A percentile compares a stretch with the other conserved stretches of the same genome.
phyloP scores from a whole-genome alignment of 2,888 invertebrate genomes.

The Augiades crinisus region DNA sequence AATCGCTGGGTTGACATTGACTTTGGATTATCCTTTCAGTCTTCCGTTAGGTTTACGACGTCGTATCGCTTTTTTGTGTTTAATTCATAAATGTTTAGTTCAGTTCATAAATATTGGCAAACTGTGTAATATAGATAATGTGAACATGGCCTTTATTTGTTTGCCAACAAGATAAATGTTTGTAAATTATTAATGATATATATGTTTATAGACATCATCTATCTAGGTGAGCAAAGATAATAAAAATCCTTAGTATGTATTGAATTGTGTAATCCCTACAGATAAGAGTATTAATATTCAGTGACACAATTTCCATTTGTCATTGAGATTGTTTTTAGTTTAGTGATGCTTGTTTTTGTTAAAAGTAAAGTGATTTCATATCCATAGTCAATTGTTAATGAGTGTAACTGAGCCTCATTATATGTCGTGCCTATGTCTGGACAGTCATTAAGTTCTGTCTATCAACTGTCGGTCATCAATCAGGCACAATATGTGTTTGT shows the following conservation, averaged over 20 bases:
- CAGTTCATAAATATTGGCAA: no score
- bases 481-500: conserved; percentile 1
- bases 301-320: neutral
- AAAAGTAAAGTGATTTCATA: neutral
- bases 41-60: neutral
- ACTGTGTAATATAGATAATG: no score
- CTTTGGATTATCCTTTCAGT: conserved; percentile 8
- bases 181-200: neutral
- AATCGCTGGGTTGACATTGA: conserved; percentile 8
- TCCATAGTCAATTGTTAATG: neutral
- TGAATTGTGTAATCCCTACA: conserved; percentile 6
- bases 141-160: neutral
- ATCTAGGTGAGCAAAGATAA: conserved; percentile 13
- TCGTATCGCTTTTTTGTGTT: neutral
- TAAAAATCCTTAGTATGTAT: conserved; percentile 12
- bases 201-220: neutral
- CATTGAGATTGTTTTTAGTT: neutral
- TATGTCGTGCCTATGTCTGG: neutral
- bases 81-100: no score
- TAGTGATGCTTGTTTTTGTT: conserved; percentile 7
- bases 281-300: conserved; percentile 17
- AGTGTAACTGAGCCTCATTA: neutral
- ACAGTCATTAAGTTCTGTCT: neutral
- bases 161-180: neutral
- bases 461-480: neutral